Evolutionary conservation across 2,113 vertebrate genomes (phyloP).

Genomic region (Cervus canadensis): DNA sequence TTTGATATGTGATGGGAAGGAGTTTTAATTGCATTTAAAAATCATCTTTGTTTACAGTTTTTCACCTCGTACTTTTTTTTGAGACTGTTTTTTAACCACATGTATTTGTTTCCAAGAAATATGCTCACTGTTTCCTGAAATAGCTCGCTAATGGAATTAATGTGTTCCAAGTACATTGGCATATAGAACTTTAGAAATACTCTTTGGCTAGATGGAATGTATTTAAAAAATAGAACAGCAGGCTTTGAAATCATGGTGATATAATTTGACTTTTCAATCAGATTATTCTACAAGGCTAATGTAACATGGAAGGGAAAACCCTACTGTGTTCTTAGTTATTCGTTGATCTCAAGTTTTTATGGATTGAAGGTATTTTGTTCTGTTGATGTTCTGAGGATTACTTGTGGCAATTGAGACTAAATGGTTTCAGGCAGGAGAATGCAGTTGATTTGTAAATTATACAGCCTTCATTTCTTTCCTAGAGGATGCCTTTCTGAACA

Average conservation of each 20-base stretch:
- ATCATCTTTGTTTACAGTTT: constrained; percentile 59
- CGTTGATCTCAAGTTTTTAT: not conserved
- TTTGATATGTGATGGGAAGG: constrained; percentile 47
- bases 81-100: constrained; percentile 65
- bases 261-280: constrained; percentile 52
- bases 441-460: not conserved
- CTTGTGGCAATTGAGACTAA: not conserved
- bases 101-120: constrained; percentile 76
- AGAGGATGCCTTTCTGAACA: not conserved
- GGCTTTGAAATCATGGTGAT: constrained; percentile 36
- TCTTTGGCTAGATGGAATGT: constrained; percentile 57
- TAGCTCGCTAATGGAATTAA: constrained; percentile 68
- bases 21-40: constrained; percentile 68
- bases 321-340: not conserved
- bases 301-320: not conserved
- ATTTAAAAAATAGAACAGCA: constrained; percentile 60
- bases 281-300: not conserved
- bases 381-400: not conserved
- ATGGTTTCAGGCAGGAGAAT: not conserved
- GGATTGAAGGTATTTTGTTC: not conserved
- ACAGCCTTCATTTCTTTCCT: not conserved
- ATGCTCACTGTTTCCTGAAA: constrained; percentile 72
- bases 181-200: constrained; percentile 62
- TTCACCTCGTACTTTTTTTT: constrained; percentile 65
- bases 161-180: constrained; percentile 41